A percentile compares a stretch with the other conserved stretches of the same genome.
Conservation (phyloP, 1,140 invertebrate genomes). For the Monochamus saltuarius region DNA sequence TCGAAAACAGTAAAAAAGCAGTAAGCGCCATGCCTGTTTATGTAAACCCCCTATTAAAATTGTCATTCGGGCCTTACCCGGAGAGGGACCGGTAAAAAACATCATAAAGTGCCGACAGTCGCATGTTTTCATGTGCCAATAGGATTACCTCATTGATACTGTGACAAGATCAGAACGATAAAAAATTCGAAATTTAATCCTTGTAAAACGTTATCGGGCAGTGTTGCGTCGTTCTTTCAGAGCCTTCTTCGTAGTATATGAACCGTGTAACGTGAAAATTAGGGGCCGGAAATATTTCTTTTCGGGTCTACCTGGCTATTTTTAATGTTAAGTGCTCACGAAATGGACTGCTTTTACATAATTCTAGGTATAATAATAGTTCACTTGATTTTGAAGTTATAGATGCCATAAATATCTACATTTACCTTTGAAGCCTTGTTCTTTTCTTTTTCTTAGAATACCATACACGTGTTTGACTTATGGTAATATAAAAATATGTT, state of each 20-base stretch:
- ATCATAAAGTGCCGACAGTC: constrained; percentile 14
- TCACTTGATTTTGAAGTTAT: too few relatives aligned
- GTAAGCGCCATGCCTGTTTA: constrained; percentile 30
- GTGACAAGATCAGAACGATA: constrained; percentile 12
- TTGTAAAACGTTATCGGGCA: background rate
- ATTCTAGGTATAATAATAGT: too few relatives aligned
- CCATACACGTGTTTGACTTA: too few relatives aligned
- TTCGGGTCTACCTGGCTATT: too few relatives aligned
- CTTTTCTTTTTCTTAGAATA: too few relatives aligned
- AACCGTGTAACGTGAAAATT: constrained; percentile 16
- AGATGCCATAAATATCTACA: too few relatives aligned
- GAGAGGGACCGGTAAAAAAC: constrained; percentile 10
- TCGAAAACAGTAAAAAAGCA: constrained; percentile 16
- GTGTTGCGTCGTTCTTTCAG: constrained; percentile 8
- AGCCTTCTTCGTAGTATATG: constrained; percentile 10
- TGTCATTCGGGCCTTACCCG: constrained; percentile 6
- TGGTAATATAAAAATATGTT: too few relatives aligned
- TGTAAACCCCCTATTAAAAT: constrained; percentile 12
- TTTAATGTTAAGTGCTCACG: too few relatives aligned
- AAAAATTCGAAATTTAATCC: constrained; percentile 19
- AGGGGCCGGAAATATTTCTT: background rate
- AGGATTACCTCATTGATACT: constrained; percentile 12
- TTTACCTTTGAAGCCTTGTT: too few relatives aligned
- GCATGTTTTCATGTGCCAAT: constrained; percentile 20
- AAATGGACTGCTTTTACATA: too few relatives aligned